phyloP scores from a whole-genome alignment of 2,888 invertebrate genomes.

The Agrypnus murinus region DNA sequence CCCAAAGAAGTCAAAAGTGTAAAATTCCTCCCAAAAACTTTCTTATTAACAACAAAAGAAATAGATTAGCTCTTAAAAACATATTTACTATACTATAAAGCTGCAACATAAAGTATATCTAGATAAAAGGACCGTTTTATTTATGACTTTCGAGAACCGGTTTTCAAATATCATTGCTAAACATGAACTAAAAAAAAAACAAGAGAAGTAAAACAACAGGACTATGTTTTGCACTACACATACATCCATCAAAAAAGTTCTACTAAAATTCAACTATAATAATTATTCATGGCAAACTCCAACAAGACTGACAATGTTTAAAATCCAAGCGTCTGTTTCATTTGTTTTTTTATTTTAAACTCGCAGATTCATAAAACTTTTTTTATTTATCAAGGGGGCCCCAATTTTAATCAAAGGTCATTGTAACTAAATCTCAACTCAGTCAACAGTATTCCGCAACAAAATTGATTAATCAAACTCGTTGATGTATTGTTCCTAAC shows the following conservation, averaged over 20 bases:
- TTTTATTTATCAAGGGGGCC: conserved; percentile 14
- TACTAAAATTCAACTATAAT: neutral
- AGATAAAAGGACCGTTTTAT: conserved; percentile 24
- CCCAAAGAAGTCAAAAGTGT: too few species aligned
- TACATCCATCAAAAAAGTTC: too few species aligned
- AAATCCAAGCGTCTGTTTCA: too few species aligned
- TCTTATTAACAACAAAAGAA: too few species aligned
- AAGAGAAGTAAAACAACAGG: neutral
- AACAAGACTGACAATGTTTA: neutral
- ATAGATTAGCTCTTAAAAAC: too few species aligned
- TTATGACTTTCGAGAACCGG: conserved; percentile 27
- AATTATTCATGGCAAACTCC: neutral
- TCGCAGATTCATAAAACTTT: conserved; percentile 9
- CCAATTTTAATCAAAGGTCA: conserved; percentile 18
- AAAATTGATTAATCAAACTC: conserved; percentile 12
- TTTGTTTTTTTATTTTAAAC: neutral
- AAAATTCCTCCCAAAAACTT: too few species aligned
- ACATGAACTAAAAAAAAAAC: neutral
- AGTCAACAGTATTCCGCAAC: conserved; percentile 13
- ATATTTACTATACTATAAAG: too few species aligned
- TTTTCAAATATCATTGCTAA: conserved; percentile 32
- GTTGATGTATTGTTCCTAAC: conserved; percentile 26
- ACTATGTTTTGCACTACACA: too few species aligned
- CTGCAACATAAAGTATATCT: neutral
- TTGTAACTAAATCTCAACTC: neutral